phyloP scores from a whole-genome alignment of 2,113 vertebrate genomes.

The Apodemus sylvaticus region DNA sequence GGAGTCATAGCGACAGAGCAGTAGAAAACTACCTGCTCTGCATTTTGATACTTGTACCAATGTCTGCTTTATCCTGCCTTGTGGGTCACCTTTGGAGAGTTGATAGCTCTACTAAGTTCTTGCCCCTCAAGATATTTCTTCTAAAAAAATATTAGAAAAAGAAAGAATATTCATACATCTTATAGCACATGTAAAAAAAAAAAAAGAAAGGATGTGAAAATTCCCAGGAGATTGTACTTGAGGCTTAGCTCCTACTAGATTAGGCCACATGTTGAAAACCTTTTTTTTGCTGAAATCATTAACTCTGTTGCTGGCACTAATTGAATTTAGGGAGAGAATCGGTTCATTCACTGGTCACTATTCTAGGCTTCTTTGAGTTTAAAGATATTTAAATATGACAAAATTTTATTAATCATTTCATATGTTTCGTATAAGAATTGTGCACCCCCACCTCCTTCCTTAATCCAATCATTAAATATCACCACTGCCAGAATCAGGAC shows the following conservation, averaged over 20 bases:
- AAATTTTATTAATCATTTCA: background rate
- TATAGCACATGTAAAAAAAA: background rate
- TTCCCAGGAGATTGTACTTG: background rate
- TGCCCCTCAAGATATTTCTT: background rate
- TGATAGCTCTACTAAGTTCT: background rate
- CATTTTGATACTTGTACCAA: background rate
- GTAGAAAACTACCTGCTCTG: too few relatives aligned
- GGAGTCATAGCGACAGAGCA: background rate
- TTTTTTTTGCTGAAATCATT: background rate
- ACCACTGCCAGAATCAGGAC: background rate
- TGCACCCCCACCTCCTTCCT: background rate
- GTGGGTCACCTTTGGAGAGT: background rate
- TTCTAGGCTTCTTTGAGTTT: background rate
- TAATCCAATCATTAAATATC: background rate
- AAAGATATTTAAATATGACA: background rate
- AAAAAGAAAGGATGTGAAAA: background rate
- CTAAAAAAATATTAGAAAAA: background rate
- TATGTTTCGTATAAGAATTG: background rate
- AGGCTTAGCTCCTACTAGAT: background rate
- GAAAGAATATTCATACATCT: background rate
- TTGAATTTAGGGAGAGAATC: background rate
- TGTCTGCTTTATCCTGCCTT: background rate
- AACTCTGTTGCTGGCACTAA: background rate
- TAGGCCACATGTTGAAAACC: background rate
- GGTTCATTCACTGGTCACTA: background rate